phyloP scores from a whole-genome alignment of 2,113 vertebrate genomes.

The Turdus rufiventris region DNA sequence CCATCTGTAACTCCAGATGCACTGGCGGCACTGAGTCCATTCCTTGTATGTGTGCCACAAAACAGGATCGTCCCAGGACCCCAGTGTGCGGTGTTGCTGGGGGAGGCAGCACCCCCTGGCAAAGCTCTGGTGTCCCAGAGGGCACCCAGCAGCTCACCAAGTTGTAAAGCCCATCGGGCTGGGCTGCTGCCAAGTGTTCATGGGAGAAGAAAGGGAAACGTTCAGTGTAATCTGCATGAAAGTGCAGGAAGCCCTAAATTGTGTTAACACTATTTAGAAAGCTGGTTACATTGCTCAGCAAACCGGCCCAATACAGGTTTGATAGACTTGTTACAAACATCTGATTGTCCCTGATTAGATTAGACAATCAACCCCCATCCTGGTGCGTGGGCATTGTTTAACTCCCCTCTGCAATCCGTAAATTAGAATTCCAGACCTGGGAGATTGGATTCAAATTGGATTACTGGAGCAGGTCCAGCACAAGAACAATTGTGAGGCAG shows the following conservation, averaged over 20 bases:
- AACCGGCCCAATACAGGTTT: conserved; percentile 38
- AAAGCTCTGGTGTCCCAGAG: neutral
- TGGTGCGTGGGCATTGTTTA: conserved; percentile 5
- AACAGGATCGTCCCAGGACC: neutral
- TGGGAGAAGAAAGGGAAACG: conserved; percentile 44
- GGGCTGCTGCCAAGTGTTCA: conserved; percentile 16
- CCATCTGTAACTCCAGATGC: neutral
- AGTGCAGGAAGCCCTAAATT: conserved; percentile 30
- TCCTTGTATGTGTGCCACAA: neutral
- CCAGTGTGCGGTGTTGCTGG: rapidly evolving
- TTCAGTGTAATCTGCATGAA: conserved; percentile 30
- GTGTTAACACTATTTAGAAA: conserved; percentile 25
- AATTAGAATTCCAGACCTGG: conserved; percentile 72
- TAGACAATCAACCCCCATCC: conserved; percentile 60
- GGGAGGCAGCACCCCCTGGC: neutral
- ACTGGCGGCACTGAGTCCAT: rapidly evolving
- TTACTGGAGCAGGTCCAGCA: conserved; percentile 68
- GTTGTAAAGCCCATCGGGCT: neutral
- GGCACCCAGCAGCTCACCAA: neutral
- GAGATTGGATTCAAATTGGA: conserved; percentile 73
- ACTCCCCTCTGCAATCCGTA: conserved; percentile 56
- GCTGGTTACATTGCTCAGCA: neutral
- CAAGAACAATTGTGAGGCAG: conserved; percentile 13
- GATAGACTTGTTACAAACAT: conserved; percentile 62
- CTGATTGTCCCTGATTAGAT: conserved; percentile 67